Conservation (phyloP, 2,888 invertebrate species). For the Pecten maximus region DNA sequence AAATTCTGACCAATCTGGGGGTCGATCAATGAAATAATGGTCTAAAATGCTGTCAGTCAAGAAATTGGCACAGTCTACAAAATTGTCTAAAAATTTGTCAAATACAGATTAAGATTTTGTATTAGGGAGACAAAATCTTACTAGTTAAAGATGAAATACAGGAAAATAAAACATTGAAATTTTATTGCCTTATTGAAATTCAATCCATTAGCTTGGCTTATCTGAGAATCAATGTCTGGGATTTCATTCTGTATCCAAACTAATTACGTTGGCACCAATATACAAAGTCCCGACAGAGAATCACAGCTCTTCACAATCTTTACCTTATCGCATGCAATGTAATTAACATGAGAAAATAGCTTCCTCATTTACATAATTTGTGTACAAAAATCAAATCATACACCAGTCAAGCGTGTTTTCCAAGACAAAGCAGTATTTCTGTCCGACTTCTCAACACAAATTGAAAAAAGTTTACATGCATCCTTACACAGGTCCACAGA, state of each 20-base stretch:
- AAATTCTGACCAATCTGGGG: no score
- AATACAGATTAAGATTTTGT: neutral
- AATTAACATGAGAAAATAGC: conserved; percentile 16
- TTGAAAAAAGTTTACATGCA: conserved; percentile 21
- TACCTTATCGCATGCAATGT: conserved; percentile 33
- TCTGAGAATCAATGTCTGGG: conserved; percentile 1
- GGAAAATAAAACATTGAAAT: neutral
- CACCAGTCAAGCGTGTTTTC: neutral
- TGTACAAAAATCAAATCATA: conserved; percentile 26
- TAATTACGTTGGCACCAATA: conserved; percentile 23
- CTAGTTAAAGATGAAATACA: neutral
- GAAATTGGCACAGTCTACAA: neutral
- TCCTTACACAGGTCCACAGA: neutral
- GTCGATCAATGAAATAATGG: no score
- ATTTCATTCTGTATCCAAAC: conserved; percentile 26
- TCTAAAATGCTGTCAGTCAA: neutral
- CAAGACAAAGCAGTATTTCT: conserved; percentile 18
- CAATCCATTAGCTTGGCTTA: conserved; percentile 14
- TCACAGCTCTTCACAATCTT: neutral
- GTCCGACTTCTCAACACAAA: neutral
- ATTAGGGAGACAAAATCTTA: neutral
- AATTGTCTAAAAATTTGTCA: neutral
- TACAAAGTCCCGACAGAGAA: neutral
- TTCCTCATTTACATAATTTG: conserved; percentile 29
- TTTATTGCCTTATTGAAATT: conserved; percentile 35